A percentile compares a stretch with the other conserved stretches of the same genome.
These are phyloP conservation scores for Lithobates sylvaticus DNA, from an alignment of 2,797 vertebrate genomes.

Conservation along the genomic window DNA sequence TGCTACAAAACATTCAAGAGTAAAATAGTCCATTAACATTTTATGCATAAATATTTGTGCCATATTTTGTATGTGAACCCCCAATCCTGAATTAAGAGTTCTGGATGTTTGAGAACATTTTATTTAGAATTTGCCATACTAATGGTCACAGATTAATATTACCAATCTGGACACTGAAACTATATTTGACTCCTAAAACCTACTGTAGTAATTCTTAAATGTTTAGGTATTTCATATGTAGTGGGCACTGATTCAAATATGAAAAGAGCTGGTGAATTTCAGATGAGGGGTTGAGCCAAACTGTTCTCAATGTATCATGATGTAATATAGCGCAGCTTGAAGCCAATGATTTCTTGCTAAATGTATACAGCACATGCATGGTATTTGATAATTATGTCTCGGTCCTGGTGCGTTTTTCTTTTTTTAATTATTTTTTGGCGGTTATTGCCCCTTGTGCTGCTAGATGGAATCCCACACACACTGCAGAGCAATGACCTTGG, in stretches of 20 bases:
- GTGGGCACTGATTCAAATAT: conserved; percentile 36
- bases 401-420: conserved; percentile 72
- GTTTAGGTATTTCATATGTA: conserved; percentile 1
- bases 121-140: no score
- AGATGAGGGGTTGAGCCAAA: conserved; percentile 68
- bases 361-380: conserved; percentile 78
- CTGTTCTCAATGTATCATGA: conserved; percentile 75
- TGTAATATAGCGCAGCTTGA: conserved; percentile 83
- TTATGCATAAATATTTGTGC: neutral
- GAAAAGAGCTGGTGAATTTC: conserved; percentile 67
- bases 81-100: neutral
- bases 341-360: conserved; percentile 79
- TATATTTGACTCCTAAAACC: neutral
- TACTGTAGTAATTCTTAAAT: neutral
- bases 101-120: neutral
- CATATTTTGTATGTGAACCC: conserved; percentile 30
- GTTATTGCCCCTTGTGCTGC: conserved; percentile 57
- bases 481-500: conserved; percentile 46
- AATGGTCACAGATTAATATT: neutral
- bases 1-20: neutral
- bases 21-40: neutral
- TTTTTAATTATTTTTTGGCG: conserved; percentile 60
- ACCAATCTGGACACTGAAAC: neutral
- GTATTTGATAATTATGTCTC: conserved; percentile 76
- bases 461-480: conserved; percentile 2